Base-by-base conservation (phyloP, 2,113 vertebrate genomes). In the Eublepharis macularius region DNA sequence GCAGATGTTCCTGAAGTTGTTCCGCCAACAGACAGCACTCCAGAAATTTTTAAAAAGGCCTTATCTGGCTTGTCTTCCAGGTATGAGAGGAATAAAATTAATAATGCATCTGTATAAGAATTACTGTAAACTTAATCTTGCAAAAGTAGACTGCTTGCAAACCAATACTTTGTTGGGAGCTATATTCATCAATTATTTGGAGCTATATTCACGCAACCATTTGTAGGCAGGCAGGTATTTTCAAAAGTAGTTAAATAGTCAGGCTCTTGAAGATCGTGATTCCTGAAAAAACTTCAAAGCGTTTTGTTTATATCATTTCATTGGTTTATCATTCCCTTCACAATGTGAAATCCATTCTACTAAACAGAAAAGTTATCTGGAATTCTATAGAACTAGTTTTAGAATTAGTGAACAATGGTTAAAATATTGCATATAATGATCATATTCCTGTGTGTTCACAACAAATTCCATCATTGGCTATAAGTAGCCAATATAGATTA, bases 51-150 rank as follows among this genome's bases (percentile, higher is more conserved):
- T 88, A 98, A 97, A 96, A 99, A 94, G 91, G 98, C 98, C 80
- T 95, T 99, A 77, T 98, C 98, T 90, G 99, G 99, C 60, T 96
- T 99, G 76, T 98, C 98, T 54, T 98, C 98, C 90, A 99, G 98
- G 99, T 99, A 97, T 12, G 84, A 63, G 14, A 86, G 84, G 66
- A 81, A 65, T 4, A 85, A 89, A 79, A 57, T 29, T 85, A 36
- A 63, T 81, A 17, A 24, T 39, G 11, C 24, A 65, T 49, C 29
- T 83, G 49, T 51, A 41, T 26, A 6, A 43, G 16, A 4, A 36
- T 69, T 85, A 47, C 12, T 74, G 60, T 34, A 54, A 76, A 76
- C 6, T 49, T 49, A 47, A 16, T 84, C 60, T 8, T 65, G 17
- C 26, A 49, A 51, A 75, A 75, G 14, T 6, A 76, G 60, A 13